A percentile compares a stretch with the other conserved stretches of the same genome.
These are phyloP conservation scores for Azemiops feae DNA, from an alignment of 2,113 vertebrate genomes.

Conservation along the genomic window DNA sequence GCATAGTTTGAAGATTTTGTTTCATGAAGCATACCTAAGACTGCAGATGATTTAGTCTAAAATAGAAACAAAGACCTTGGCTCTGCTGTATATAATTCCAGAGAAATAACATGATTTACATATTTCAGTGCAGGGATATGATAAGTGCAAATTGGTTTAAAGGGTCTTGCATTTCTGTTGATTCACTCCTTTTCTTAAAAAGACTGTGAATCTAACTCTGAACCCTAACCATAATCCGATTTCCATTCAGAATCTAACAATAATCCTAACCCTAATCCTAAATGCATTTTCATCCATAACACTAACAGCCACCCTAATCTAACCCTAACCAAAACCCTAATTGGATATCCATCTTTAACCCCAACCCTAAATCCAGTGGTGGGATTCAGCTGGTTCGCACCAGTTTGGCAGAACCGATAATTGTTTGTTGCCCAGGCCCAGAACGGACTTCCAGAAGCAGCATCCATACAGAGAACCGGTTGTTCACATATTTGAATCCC, in stretches of 20 bases:
- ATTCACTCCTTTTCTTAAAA: neutral
- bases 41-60: neutral
- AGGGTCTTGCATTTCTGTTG: neutral
- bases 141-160: neutral
- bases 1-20: neutral
- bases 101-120: neutral
- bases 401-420: too few relatives aligned
- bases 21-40: neutral
- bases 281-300: neutral
- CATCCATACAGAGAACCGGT: too few relatives aligned
- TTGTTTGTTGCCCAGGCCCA: too few relatives aligned
- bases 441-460: too few relatives aligned
- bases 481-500: too few relatives aligned
- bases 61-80: neutral
- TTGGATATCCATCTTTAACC: neutral
- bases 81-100: neutral
- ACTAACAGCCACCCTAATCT: neutral
- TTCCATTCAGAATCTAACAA: neutral
- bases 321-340: neutral
- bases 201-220: neutral
- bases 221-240: neutral
- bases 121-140: neutral
- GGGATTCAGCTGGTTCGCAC: too few relatives aligned
- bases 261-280: neutral
- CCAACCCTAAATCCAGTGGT: neutral